phyloP scores from a whole-genome alignment of 2,797 vertebrate species.

The Perodicticus potto region DNA sequence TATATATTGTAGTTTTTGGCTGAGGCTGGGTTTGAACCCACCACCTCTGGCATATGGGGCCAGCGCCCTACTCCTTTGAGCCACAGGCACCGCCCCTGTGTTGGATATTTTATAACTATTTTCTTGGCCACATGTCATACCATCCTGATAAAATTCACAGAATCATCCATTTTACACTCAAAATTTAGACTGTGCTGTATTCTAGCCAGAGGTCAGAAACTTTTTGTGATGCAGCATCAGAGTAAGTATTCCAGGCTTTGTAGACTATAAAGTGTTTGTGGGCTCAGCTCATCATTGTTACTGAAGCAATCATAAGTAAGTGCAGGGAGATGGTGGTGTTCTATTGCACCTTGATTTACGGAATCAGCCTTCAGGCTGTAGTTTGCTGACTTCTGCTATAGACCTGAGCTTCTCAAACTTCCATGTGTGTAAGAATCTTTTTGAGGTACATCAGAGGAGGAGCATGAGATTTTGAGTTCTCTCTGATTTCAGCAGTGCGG shows the following conservation, averaged over 20 bases:
- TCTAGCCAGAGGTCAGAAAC: background rate
- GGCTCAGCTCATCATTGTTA: background rate
- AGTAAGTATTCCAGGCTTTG: background rate
- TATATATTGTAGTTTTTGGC: too few relatives aligned
- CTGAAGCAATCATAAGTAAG: background rate
- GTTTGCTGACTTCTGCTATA: background rate
- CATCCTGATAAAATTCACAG: background rate
- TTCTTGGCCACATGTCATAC: background rate
- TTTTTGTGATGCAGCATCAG: background rate
- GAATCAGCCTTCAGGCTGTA: background rate
- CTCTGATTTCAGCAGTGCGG: background rate
- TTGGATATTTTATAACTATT: slow-evolving; percentile 39
- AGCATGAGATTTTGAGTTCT: background rate
- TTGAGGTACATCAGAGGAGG: background rate
- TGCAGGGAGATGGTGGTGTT: background rate
- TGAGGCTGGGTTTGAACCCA: too few relatives aligned
- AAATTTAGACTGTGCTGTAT: background rate
- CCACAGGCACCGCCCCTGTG: background rate
- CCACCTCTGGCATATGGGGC: too few relatives aligned
- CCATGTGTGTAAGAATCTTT: background rate
- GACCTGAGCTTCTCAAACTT: background rate
- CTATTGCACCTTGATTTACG: background rate
- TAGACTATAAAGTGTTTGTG: background rate
- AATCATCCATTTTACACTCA: slow-evolving; percentile 3
- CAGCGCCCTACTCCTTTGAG: too few relatives aligned